Base-by-base conservation (phyloP, 2,113 vertebrate species). In the Platycercus adscitus region DNA sequence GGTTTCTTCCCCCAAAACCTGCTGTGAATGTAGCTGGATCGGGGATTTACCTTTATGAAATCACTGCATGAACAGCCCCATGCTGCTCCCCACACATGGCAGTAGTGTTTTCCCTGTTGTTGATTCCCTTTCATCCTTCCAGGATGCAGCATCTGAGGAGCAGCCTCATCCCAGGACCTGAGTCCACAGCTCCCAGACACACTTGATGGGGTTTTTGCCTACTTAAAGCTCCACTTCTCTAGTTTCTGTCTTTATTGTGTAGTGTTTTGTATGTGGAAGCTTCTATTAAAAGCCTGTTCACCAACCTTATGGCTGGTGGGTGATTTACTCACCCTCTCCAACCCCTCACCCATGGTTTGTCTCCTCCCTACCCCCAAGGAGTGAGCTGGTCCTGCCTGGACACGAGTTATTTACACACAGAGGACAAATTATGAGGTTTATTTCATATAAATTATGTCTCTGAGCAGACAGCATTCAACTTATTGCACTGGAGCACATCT, bases 401-500 rank as follows among this genome's bases (percentile, higher is more conserved):
- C 70, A n/a, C 56, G 41, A 86, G 76, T 81, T 76, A 72, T 18
- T 88, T 80, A 46, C 81, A 86, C 89, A 81, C 91, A 0, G 60
- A 83, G 47, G 86, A 91, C 86, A 84, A 97, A 97, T 97, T 98
- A 97, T 84, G 94, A 97, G 95, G 97, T 98, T 98, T 98, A 98
- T 98, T 96, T 98, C 65, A 97, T 98, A 98, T 98, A 98, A 98
- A 98, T 98, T 97, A 98, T 93, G 96, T 97, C 97, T 98, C 90
- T 98, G 93, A 97, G 97, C 98, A 98, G 98, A 98, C 98, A 97
- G 98, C 98, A 86, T 96, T 98, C 89, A 80, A 96, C 96, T 97
- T 98, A 98, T 98, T 98, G 98, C 98, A 98, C 98, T 98, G 97
- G 44, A 98, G 97, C 98, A 98, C 98, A 97, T 97, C 97, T 96